Conservation (phyloP, 2,888 invertebrate species). For the Cheilosia scutellata region DNA sequence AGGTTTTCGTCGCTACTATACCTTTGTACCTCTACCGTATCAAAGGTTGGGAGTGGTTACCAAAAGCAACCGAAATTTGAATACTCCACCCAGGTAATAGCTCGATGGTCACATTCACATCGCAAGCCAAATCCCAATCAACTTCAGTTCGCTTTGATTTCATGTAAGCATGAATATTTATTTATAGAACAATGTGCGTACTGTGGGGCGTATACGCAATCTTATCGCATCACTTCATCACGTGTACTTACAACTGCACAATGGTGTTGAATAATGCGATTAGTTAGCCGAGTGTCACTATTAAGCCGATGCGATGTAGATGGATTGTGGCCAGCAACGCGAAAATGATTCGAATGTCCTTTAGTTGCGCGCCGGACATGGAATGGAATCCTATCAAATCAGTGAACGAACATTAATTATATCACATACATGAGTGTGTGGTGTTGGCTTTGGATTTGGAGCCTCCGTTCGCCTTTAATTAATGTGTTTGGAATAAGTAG, state of each 20-base stretch:
- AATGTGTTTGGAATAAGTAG: slow-evolving; percentile 69
- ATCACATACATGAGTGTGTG: slow-evolving; percentile 23
- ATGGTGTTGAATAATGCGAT: slow-evolving; percentile 68
- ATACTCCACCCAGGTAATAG: slow-evolving; percentile 56
- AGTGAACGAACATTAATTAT: slow-evolving; percentile 68
- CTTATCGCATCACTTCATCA: slow-evolving; percentile 59
- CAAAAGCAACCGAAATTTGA: slow-evolving; percentile 45
- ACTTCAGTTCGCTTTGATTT: slow-evolving; percentile 66
- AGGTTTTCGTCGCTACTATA: slow-evolving; percentile 27
- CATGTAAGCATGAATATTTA: slow-evolving; percentile 65
- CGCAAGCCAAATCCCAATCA: slow-evolving; percentile 63
- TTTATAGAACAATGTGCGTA: slow-evolving; percentile 40
- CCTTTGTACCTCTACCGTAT: slow-evolving; percentile 3
- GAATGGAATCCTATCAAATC: slow-evolving; percentile 38
- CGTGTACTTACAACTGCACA: slow-evolving; percentile 69
- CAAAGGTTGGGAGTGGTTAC: slow-evolving; percentile 59
- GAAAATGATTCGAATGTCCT: slow-evolving; percentile 66
- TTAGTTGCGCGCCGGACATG: slow-evolving; percentile 2
- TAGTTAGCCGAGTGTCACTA: slow-evolving; percentile 52
- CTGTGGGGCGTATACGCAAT: slow-evolving; percentile 66
- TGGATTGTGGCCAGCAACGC: slow-evolving; percentile 71
- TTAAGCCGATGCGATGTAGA: slow-evolving; percentile 52
- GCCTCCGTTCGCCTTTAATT: slow-evolving; percentile 48
- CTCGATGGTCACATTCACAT: slow-evolving; percentile 41
- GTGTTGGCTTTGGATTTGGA: not conserved